Evolutionary conservation across 1,140 invertebrate species (phyloP), one percentile per base, ranked within the genome.

Genomic region (Sarcophaga bullata): DNA sequence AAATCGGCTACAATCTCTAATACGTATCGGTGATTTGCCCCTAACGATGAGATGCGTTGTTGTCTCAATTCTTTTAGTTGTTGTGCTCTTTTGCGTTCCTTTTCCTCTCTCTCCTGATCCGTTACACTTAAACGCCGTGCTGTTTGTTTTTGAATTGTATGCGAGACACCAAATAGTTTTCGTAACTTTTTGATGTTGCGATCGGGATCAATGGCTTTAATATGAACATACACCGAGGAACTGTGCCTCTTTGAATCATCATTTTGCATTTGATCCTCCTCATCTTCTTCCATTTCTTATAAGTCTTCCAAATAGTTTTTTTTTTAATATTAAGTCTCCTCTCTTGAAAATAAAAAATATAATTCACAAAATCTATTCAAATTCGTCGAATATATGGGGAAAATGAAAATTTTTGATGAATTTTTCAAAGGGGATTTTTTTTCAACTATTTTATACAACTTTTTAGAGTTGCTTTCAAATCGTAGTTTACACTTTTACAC

Each of bases 1-100:
- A 94, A 89, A 19, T 91, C 89, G n/a, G 93, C 92, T 50, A 91
- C 92, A 82, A 93, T 91, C 84, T 95, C 94, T 62, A 95, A 89
- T 13, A 95, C 87, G 86, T 93, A 93, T 82, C 92, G 91, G 84
- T 94, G 93, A 25, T 92, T 92, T 8, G 91, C 89, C 8, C 86
- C 86, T 48, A 87, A 73, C 19, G 84, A 84, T 5, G 86, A 86
- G 8, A 87, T 81, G n/a, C 86, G 80, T 58, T 87, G 85, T 46
- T 87, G 86, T 0, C 86, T 85, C 73, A 84, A 81, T 81, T 87
- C 86, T 9, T 85, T 83, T 3, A 86, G 82, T n/a, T 83, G 46
- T 73, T 86, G 86, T 46, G 84, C 81, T 15, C 85, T 81, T 78
- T 84, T 86, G 0, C 85, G 81, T 49, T 86, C 84, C 6, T 84